phyloP scores from a whole-genome alignment of 1,140 invertebrate species.

The Halotydeus destructor region DNA sequence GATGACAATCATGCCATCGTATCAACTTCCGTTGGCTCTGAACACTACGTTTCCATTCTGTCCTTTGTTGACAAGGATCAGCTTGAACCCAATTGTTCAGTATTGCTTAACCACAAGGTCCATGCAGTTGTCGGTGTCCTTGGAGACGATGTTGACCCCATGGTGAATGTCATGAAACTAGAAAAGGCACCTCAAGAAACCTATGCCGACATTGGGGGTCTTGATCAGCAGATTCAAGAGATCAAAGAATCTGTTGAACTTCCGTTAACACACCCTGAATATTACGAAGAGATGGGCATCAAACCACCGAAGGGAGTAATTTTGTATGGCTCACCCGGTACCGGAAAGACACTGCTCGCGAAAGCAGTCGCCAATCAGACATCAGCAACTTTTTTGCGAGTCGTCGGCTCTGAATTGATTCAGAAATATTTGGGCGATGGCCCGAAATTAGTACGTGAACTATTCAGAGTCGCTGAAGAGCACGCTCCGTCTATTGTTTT shows the following conservation, averaged over 20 bases:
- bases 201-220: constrained; percentile 96
- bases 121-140: constrained; percentile 97
- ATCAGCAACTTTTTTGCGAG: constrained; percentile 91
- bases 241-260: constrained; percentile 98
- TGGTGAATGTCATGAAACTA: constrained; percentile 99
- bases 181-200: constrained; percentile 99
- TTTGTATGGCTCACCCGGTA: constrained; percentile 91
- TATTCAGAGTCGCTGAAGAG: constrained; percentile 96
- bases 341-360: constrained; percentile 87
- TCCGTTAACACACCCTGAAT: constrained; percentile 95
- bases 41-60: constrained; percentile 97
- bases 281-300: constrained; percentile 99
- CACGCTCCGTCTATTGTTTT: constrained; percentile 99
- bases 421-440: constrained; percentile 99
- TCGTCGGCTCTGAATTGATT: constrained; percentile 96
- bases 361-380: constrained; percentile 99
- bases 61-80: constrained; percentile 99
- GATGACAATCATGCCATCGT: constrained; percentile 99
- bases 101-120: constrained; percentile 91
- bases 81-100: constrained; percentile 94
- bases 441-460: constrained; percentile 87
- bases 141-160: constrained; percentile 98
- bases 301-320: constrained; percentile 99
- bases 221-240: constrained; percentile 99
- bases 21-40: constrained; percentile 94